These are phyloP conservation scores for Embiotoca jacksoni DNA, from an alignment of 2,113 vertebrate genomes.

Conservation along the genomic window DNA sequence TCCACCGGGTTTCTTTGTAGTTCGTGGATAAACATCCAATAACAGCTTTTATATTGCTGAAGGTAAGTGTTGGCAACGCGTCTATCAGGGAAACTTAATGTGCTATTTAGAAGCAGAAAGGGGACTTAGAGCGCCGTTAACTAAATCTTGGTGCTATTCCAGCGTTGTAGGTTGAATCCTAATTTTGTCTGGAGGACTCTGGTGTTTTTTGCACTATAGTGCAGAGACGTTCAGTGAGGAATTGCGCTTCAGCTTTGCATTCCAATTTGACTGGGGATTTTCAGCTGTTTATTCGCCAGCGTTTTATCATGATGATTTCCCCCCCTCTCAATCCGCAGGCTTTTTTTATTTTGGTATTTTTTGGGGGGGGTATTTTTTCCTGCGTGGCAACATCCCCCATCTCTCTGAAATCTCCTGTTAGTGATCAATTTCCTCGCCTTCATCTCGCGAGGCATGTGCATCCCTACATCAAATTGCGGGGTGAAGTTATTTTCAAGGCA, in stretches of 20 bases:
- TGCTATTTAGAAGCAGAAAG: constrained; percentile 62
- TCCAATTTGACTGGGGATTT: constrained; percentile 62
- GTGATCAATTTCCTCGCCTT: constrained; percentile 60
- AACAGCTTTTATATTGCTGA: background rate
- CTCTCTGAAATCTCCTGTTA: constrained; percentile 57
- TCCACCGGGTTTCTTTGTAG: too few relatives aligned
- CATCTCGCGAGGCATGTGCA: constrained; percentile 35
- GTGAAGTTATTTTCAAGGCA: constrained; percentile 56
- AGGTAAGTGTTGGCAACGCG: background rate
- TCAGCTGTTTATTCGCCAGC: constrained; percentile 44
- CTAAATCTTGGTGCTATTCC: constrained; percentile 46
- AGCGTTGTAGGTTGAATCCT: constrained; percentile 62
- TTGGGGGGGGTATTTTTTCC: constrained; percentile 2
- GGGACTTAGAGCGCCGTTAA: constrained; percentile 40
- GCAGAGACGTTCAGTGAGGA: constrained; percentile 44
- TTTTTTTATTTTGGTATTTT: background rate
- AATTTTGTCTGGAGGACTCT: constrained; percentile 51
- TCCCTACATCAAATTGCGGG: constrained; percentile 4
- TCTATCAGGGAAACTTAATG: constrained; percentile 50
- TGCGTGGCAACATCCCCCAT: constrained; percentile 37
- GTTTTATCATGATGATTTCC: constrained; percentile 51
- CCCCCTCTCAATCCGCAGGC: constrained; percentile 24
- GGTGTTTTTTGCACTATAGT: constrained; percentile 35
- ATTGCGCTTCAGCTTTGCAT: constrained; percentile 58
- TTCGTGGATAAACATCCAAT: too few relatives aligned